These are phyloP conservation scores for Phrynocephalus versicolor DNA, from an alignment of 2,113 vertebrate genomes.

Conservation along the genomic window DNA sequence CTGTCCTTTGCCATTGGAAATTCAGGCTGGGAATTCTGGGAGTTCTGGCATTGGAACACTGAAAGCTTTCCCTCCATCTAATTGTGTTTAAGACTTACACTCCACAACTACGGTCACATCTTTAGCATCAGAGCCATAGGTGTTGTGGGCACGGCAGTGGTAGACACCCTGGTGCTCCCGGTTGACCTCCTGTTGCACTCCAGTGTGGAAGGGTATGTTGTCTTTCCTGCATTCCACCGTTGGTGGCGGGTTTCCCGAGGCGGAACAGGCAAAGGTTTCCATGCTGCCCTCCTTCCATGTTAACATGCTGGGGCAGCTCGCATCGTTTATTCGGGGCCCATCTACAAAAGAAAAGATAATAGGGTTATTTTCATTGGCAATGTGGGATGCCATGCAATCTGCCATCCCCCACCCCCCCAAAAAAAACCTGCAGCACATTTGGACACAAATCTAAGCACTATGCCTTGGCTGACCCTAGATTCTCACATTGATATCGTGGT, in stretches of 20 bases:
- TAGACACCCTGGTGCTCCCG: slow-evolving; percentile 30
- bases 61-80: background rate
- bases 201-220: background rate
- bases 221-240: slow-evolving; percentile 31
- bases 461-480: too few relatives aligned
- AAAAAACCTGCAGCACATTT: background rate
- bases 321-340: slow-evolving; percentile 41
- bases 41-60: too few relatives aligned
- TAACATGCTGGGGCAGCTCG: slow-evolving; percentile 32
- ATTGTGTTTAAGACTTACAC: slow-evolving; percentile 48
- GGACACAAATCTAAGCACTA: background rate
- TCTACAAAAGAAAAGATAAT: slow-evolving; percentile 35
- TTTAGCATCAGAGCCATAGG: background rate
- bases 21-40: too few relatives aligned
- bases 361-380: background rate
- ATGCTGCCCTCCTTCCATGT: slow-evolving; percentile 33
- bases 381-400: too few relatives aligned
- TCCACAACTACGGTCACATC: slow-evolving; percentile 28
- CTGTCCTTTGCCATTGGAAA: too few relatives aligned
- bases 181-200: background rate
- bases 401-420: background rate
- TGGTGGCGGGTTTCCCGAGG: slow-evolving; percentile 54
- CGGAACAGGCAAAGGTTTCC: slow-evolving; percentile 40
- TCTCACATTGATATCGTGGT: background rate
- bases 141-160: slow-evolving; percentile 32